Base-by-base conservation (phyloP, 1,140 invertebrate species). In the Nasonia giraulti region DNA sequence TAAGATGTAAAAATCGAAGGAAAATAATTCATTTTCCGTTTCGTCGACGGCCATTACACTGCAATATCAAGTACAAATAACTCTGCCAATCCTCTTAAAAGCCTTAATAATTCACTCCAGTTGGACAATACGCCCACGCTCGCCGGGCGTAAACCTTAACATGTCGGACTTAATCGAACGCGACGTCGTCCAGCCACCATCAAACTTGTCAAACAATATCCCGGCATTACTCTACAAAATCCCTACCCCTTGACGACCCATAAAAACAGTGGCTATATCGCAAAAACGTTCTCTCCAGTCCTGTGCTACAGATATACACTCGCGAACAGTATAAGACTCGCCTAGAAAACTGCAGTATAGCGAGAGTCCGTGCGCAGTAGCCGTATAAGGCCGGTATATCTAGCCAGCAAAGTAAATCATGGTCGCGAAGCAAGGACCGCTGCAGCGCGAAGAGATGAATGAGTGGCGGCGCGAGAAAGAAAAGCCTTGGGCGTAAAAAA, bases 401-500 rank as follows among this genome's bases (percentile, higher is more conserved):
- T 62, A 62, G 17, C 20, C 55, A 20, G 55, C 55, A n/a, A 62
- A n/a, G 55, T 11, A 37, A 31, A 82, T 33, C 17, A 20, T 47
- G 2, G 1, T 0, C 27, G 23, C 44, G 47, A 33, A 23, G 27
- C 20, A 74, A 62, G 23, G 44, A 33, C 40, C 12, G 5, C 6
- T 11, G 40, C 40, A 44, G 2, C 20, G 20, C n/a, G 2, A 10
- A 17, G 55, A 66, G 77, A 79, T 11, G 77, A 79, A 79, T 79
- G 55, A 66, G 77, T 14, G 33, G 62, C 20, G 31, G 12, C 50
- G 50, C 14, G 55, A 6, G 6, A n/a, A 62, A 62, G 55, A 62
- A 69, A 69, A 80, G 78, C 37, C 73, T 66, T 20, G 47, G 40
- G 17, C 14, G 55, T n/a, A 82, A 79, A 85, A 85, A 79, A 84